A percentile compares a stretch with the other conserved stretches of the same genome.
Conservation (phyloP, 2,113 vertebrate species). For the Ariopsis seemanni region DNA sequence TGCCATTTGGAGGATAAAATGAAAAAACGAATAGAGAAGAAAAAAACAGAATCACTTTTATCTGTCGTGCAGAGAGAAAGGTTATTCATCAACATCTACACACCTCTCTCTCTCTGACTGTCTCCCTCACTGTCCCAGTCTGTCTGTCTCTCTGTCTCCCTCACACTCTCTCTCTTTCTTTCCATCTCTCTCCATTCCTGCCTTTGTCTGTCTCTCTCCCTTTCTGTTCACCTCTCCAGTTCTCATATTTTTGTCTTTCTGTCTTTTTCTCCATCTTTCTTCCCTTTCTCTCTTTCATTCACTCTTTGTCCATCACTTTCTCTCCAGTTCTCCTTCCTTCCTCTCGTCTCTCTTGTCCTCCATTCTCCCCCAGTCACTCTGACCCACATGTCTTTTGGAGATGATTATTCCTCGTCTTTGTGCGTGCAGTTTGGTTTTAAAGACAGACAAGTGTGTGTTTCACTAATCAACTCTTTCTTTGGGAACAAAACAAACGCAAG, state of each 20-base stretch:
- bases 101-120: neutral
- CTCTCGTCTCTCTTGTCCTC: neutral
- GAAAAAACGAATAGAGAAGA: constrained; percentile 14
- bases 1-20: constrained; percentile 22
- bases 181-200: neutral
- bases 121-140: neutral
- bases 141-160: neutral
- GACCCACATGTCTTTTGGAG: neutral
- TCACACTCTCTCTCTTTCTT: neutral
- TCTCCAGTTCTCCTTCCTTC: neutral
- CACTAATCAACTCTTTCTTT: too few species aligned
- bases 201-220: too few species aligned
- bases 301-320: neutral
- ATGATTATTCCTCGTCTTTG: neutral
- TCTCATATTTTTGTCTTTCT: neutral
- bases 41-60: constrained; percentile 24
- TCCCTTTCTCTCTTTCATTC: neutral
- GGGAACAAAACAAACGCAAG: neutral
- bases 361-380: neutral
- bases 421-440: neutral
- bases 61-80: neutral
- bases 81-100: constrained; percentile 1
- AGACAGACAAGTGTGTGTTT: neutral
- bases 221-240: too few species aligned
- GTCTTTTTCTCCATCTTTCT: neutral